Conservation (phyloP, 2,888 invertebrate genomes). For the Chrysomela aeneicollis region DNA sequence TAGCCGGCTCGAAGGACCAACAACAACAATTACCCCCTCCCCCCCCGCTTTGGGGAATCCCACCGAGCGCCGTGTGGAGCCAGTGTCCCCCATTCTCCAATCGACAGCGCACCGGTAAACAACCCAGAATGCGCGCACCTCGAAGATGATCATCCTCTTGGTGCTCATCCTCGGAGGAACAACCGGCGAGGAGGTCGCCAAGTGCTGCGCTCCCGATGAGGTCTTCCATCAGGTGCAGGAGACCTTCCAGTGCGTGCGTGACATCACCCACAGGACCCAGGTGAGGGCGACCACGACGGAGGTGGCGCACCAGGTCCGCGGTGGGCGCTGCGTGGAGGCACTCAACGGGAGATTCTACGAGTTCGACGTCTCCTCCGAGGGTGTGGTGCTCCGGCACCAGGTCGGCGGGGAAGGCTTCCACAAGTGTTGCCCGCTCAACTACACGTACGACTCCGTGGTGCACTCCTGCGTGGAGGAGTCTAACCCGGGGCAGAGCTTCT, state of each 20-base stretch:
- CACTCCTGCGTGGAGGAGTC: slow-evolving; percentile 44
- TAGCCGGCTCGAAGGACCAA: no score
- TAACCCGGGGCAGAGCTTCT: slow-evolving; percentile 27
- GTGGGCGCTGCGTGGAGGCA: slow-evolving; percentile 29
- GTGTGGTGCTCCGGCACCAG: not conserved
- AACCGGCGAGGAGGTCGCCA: slow-evolving; percentile 16
- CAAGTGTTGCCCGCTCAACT: slow-evolving; percentile 52
- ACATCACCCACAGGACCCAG: slow-evolving; percentile 22
- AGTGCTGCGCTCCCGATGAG: slow-evolving; percentile 26
- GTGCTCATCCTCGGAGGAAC: slow-evolving; percentile 7
- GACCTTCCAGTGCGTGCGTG: slow-evolving; percentile 23
- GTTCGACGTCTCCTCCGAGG: slow-evolving; percentile 17
- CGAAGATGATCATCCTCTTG: slow-evolving; percentile 12
- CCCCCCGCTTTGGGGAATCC: slow-evolving; percentile 17
- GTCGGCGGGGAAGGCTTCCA: slow-evolving; percentile 36
- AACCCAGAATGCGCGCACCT: not conserved
- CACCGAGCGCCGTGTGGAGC: not conserved
- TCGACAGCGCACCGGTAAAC: not conserved
- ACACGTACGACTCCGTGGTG: slow-evolving; percentile 40
- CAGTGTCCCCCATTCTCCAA: not conserved
- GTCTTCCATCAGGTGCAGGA: slow-evolving; percentile 1
- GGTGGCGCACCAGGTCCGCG: slow-evolving; percentile 5
- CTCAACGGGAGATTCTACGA: slow-evolving; percentile 17
- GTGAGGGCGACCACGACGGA: slow-evolving; percentile 24
- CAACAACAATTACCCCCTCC: no score